Percentiles rank a stretch among this genome's conserved stretches.
These are phyloP conservation scores for Macrosiphum euphorbiae DNA, from an alignment of 2,888 invertebrate genomes.

Conservation along the genomic window DNA sequence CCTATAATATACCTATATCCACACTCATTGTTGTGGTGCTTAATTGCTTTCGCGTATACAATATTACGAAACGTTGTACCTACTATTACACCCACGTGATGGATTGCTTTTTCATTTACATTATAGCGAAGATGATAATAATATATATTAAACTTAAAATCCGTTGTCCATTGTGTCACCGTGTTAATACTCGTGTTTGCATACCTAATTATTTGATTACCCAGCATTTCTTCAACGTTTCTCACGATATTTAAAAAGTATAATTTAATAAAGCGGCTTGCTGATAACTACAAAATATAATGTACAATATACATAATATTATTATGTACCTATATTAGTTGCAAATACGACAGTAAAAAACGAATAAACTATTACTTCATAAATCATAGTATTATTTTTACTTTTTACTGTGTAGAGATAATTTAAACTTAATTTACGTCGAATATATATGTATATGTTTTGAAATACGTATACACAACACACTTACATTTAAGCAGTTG, in stretches of 20 bases:
- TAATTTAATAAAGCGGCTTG: background rate
- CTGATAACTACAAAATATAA: background rate
- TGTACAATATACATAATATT: too few species aligned
- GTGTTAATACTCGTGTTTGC: background rate
- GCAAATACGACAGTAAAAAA: background rate
- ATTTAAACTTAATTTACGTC: background rate
- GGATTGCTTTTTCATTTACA: background rate
- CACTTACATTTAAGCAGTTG: background rate
- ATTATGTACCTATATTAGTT: background rate
- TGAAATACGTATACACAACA: background rate
- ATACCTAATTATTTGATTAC: background rate
- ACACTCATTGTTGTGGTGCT: background rate
- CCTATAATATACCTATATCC: background rate
- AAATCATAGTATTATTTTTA: background rate
- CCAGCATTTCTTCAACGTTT: background rate
- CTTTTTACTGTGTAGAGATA: background rate
- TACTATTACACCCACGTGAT: background rate
- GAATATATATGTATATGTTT: background rate
- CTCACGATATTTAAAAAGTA: background rate
- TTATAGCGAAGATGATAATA: background rate
- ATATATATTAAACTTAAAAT: background rate
- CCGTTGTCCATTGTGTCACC: background rate
- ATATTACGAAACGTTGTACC: background rate
- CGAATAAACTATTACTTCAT: background rate
- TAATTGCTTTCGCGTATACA: constrained; percentile 7